phyloP scores from a whole-genome alignment of 1,140 invertebrate species.

The Hydropsyche tenuis region DNA sequence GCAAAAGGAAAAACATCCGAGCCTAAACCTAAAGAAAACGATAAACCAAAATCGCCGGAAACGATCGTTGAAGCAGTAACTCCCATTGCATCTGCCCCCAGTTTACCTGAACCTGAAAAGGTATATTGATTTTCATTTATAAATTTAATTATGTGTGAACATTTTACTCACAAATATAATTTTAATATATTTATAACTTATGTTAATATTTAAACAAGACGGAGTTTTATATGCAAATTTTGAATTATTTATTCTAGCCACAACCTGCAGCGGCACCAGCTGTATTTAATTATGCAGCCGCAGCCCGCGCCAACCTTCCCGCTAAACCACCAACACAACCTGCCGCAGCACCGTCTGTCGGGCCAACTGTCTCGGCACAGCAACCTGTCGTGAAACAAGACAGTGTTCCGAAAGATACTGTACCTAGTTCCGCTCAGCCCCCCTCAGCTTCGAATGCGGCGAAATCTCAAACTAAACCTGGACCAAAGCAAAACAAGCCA shows the following conservation, averaged over 20 bases:
- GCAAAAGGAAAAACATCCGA: conserved; percentile 4
- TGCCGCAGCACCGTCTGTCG: conserved; percentile 8
- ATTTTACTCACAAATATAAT: too few species aligned
- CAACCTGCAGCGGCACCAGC: conserved; percentile 29
- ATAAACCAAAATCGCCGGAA: conserved; percentile 4
- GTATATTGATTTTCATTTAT: neutral
- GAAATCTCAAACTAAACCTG: conserved; percentile 16
- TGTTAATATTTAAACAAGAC: too few species aligned
- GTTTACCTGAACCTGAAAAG: conserved; percentile 12
- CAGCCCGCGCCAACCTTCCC: conserved; percentile 46
- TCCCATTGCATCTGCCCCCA: neutral
- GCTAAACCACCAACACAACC: conserved; percentile 28
- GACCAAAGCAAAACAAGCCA: conserved; percentile 9
- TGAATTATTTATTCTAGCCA: neutral
- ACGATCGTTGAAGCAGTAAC: conserved; percentile 13
- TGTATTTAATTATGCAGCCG: conserved; percentile 48
- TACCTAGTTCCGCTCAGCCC: neutral
- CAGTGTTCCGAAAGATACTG: conserved; percentile 12
- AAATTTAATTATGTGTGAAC: too few species aligned
- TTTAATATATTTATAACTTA: too few species aligned
- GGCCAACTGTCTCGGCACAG: conserved; percentile 4
- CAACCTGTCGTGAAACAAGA: conserved; percentile 18
- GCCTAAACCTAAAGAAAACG: neutral
- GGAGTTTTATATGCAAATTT: too few species aligned
- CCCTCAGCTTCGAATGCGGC: neutral